Evolutionary conservation across 2,888 invertebrate species (phyloP), one percentile per base, ranked within the genome.

Genomic region (Punctoribates punctum): DNA sequence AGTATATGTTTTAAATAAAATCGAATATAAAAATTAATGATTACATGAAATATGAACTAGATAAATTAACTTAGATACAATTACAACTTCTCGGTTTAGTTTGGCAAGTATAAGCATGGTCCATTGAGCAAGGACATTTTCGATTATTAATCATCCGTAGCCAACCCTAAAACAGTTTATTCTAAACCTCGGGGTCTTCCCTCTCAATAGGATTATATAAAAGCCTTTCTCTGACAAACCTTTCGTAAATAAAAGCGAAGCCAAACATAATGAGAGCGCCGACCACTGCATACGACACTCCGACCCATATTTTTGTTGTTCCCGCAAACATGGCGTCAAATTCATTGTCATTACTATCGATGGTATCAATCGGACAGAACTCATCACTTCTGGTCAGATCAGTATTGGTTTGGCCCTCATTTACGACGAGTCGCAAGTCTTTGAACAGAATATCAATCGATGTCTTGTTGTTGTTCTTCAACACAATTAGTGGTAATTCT

Each of bases 211-310:
- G n/a, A 2, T 15, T n/a, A 29, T 62, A 62, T 3, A 62, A 27
- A 62, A 62, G 11, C 29, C 34, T 62, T 27, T 62, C 23, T 62
- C 62, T 15, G 17, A 62, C 9, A 4, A 62, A 20, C 23, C 27
- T 62, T 15, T 62, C 62, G 17, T 62, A 62, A 27, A 62, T 6
- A 23, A 62, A 62, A n/a, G 27, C 62, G 27, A 62, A 29, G 5
- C 62, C 62, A 27, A 62, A 34, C 27, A 62, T 62, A 62, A 62
- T 29, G 4, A 62, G 20, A 29, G 62, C 62, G 15, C 62, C 62
- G 62, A 62, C 27, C 27, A 62, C 6, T 3, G 62, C 62, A 62
- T 62, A 62, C 17, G 29, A 13, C 20, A 62, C 23, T 9, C 62
- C 62, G 1, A 62, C 2, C 62, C 62, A 62, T 13, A 62, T 27